Evolutionary conservation across 1,140 invertebrate genomes (phyloP), one percentile per base, ranked within the genome.

Genomic region (Drosophila ogumai): DNA sequence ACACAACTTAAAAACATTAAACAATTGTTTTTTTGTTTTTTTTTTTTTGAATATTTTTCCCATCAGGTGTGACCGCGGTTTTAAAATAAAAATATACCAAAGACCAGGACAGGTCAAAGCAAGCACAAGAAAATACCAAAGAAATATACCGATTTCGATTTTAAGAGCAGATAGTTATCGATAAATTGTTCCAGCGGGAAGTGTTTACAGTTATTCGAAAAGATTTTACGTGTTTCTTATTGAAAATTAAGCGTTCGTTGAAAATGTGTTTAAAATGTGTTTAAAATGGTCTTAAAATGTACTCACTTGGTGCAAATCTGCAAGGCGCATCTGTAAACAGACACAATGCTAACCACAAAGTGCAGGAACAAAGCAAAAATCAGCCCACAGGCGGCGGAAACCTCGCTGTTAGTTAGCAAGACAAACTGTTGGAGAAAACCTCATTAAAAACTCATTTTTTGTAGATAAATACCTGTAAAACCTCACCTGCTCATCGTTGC

Each of bases 291-390:
- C 6, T 40, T 1, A 32, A 50, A 25, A 40, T 36, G 3, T 59
- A 92, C 91, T 91, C 41, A 92, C 91, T 85, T 92, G 38, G 90
- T 81, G 60, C 91, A 92, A 13, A 91, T 82, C 50, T 92, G 84
- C 12, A 91, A 56, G 34, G 91, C 91, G 34, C 91, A 92, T 25
- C 91, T 79, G 47, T 92, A 92, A 15, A 92, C 91, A 0, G 91
- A 92, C 10, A 91, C 78, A 66, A 92, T 90, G 71, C 91, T 92
- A n/a, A 91, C 87, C 38, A 92, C 78, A 59, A 92, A 91, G 61
- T 92, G 91, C 28, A 92, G 52, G 71, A 91, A 91, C 10, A 92
- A 61, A 17, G 90, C 73, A 44, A 92, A 91, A 36, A 92, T 91
- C 31, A 92, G 63, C 6, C 91, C 91, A 52, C 80, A 91, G 32